Percentiles rank a stretch among this genome's conserved stretches.
Evolutionary conservation across 1,140 invertebrate species (phyloP).

Genomic region (Temnothorax nylanderi): DNA sequence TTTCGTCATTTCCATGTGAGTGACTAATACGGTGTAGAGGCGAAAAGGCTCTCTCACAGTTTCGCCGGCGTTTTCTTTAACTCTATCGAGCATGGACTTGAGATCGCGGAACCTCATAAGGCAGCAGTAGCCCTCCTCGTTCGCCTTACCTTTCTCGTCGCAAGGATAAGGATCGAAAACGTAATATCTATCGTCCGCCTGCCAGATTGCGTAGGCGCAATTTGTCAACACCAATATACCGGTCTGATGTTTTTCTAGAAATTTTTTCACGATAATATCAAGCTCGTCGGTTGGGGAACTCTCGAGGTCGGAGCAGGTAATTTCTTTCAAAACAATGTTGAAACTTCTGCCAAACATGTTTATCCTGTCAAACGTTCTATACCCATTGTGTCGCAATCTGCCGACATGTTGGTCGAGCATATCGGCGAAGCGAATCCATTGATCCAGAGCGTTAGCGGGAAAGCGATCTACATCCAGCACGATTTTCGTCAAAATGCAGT

Average conservation of each 20-base stretch:
- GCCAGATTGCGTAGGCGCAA: conserved; percentile 81
- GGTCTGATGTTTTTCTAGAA: conserved; percentile 74
- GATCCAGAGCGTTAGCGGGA: conserved; percentile 71
- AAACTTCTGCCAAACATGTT: conserved; percentile 73
- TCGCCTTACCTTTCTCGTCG: conserved; percentile 73
- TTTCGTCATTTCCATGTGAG: conserved; percentile 74
- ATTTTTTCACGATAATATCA: conserved; percentile 57
- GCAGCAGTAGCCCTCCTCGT: conserved; percentile 70
- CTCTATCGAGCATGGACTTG: conserved; percentile 69
- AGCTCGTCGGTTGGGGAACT: conserved; percentile 70
- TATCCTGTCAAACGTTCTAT: conserved; percentile 76
- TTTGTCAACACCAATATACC: conserved; percentile 81
- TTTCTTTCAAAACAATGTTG: conserved; percentile 78
- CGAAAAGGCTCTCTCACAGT: conserved; percentile 69
- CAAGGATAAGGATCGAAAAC: conserved; percentile 83
- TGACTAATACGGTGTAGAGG: conserved; percentile 76
- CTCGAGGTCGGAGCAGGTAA: conserved; percentile 73
- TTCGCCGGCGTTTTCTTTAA: conserved; percentile 73
- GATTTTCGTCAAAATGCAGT: conserved; percentile 79
- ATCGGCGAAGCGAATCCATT: conserved; percentile 71
- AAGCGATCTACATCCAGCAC: conserved; percentile 72
- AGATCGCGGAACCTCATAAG: conserved; percentile 75
- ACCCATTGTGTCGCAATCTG: conserved; percentile 75
- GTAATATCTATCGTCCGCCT: conserved; percentile 70
- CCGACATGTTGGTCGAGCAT: conserved; percentile 75